Percentiles rank a stretch among this genome's conserved stretches.
Conservation (phyloP, 2,888 invertebrate species). For the Orchesella flavescens region DNA sequence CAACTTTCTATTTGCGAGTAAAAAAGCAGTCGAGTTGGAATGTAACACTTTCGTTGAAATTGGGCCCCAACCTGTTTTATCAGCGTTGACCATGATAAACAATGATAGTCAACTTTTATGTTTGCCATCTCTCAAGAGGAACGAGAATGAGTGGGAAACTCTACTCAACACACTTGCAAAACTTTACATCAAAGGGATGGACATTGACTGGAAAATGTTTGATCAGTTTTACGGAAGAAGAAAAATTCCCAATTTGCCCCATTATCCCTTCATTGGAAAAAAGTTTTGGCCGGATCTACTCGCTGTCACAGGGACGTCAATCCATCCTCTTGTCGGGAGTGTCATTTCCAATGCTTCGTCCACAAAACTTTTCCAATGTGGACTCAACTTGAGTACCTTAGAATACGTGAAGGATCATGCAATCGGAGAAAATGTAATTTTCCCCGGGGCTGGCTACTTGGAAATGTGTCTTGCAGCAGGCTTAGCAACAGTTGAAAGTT, state of each 20-base stretch:
- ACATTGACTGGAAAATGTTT: conserved; percentile 26
- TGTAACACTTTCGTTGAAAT: background rate
- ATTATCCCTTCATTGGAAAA: conserved; percentile 50
- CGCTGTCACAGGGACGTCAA: background rate
- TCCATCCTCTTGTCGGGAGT: conserved; percentile 52
- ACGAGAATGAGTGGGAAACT: conserved; percentile 6
- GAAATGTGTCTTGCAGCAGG: conserved; percentile 54
- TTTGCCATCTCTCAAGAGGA: conserved; percentile 6
- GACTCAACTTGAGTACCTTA: background rate
- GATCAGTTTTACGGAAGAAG: background rate
- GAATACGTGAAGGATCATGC: conserved; percentile 44
- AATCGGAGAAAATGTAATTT: conserved; percentile 36
- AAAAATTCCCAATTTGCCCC: conserved; percentile 6
- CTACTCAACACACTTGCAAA: background rate
- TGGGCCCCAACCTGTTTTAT: too few relatives aligned
- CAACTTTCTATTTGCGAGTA: too few relatives aligned
- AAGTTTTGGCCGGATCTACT: conserved; percentile 26
- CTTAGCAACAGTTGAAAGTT: background rate
- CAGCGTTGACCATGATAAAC: too few relatives aligned
- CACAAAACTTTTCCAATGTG: conserved; percentile 19
- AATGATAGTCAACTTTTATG: background rate
- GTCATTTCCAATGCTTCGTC: conserved; percentile 27
- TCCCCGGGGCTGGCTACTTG: conserved; percentile 47
- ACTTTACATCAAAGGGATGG: background rate
- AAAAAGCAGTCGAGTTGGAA: too few relatives aligned